These are phyloP conservation scores for Oxystoma pomonae DNA, from an alignment of 2,888 invertebrate genomes.

Conservation along the genomic window DNA sequence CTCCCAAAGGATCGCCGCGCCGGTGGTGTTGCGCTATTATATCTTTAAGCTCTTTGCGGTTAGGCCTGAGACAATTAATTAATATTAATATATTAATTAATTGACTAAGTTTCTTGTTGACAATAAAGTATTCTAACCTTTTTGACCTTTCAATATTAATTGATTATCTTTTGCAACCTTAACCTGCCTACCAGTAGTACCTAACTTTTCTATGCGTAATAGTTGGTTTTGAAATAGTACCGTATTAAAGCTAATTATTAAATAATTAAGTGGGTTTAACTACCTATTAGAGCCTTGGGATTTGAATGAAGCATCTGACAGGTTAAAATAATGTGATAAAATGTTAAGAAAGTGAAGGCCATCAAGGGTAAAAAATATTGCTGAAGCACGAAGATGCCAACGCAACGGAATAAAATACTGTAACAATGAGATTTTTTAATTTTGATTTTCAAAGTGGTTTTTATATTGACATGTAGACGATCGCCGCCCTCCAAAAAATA, in stretches of 20 bases:
- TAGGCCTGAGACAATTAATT: too few species aligned
- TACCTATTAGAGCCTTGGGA: neutral
- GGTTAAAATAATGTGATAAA: neutral
- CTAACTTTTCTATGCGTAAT: neutral
- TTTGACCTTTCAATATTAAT: neutral
- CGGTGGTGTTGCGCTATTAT: too few species aligned
- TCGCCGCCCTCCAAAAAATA: too few species aligned
- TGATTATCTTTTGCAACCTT: neutral
- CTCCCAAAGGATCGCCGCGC: too few species aligned
- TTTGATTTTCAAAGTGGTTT: too few species aligned
- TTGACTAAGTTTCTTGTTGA: neutral
- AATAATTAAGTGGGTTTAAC: neutral
- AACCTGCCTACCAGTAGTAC: neutral
- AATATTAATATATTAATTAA: too few species aligned
- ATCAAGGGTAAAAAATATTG: too few species aligned
- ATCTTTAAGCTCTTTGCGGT: too few species aligned
- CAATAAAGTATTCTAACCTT: neutral
- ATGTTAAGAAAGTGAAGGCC: neutral
- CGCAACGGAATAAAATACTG: too few species aligned
- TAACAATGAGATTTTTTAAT: too few species aligned
- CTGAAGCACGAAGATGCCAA: too few species aligned
- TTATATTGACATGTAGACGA: too few species aligned
- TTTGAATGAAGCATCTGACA: neutral
- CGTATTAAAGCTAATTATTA: neutral
- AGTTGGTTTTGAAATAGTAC: neutral